A percentile compares a stretch with the other conserved stretches of the same genome.
phyloP scores from a whole-genome alignment of 2,888 invertebrate species.

The Cacoxenus indagator region DNA sequence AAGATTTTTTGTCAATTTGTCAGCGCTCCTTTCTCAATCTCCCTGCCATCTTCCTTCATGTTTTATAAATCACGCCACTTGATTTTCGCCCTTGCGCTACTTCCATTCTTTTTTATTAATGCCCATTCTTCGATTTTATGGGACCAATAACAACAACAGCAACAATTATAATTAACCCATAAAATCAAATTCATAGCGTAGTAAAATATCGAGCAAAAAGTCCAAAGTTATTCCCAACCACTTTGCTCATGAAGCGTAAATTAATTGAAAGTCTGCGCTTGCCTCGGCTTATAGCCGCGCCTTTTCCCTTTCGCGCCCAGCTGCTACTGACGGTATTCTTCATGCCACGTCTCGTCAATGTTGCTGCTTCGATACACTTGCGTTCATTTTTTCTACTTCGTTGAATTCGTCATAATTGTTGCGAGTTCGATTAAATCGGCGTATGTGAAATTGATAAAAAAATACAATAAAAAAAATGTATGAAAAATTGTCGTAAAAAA shows the following conservation, averaged over 20 bases:
- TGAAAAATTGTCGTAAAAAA: slow-evolving; percentile 5
- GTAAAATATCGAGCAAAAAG: not conserved
- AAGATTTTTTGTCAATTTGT: slow-evolving; percentile 15
- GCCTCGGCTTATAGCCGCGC: not conserved
- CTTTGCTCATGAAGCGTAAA: slow-evolving; percentile 1
- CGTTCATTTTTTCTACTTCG: slow-evolving; percentile 4
- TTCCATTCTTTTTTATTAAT: not conserved
- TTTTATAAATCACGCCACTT: slow-evolving; percentile 8
- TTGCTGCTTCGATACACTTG: not conserved
- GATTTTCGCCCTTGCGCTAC: not conserved
- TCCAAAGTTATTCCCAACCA: not conserved
- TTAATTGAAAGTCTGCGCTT: slow-evolving; percentile 15
- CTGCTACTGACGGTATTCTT: not conserved
- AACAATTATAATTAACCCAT: slow-evolving; percentile 62
- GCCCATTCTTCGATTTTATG: not conserved
- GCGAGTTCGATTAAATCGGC: slow-evolving; percentile 9
- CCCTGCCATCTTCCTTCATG: not conserved
- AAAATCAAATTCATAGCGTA: slow-evolving; percentile 50
- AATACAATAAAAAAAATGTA: not conserved
- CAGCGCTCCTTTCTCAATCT: not conserved
- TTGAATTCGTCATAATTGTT: slow-evolving; percentile 11
- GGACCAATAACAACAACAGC: slow-evolving; percentile 46
- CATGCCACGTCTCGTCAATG: not conserved
- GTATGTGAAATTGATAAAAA: not conserved
- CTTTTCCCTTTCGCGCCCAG: not conserved